Evolutionary conservation across 2,888 invertebrate genomes (phyloP).

Genomic region (Dichetophora obliterata): DNA sequence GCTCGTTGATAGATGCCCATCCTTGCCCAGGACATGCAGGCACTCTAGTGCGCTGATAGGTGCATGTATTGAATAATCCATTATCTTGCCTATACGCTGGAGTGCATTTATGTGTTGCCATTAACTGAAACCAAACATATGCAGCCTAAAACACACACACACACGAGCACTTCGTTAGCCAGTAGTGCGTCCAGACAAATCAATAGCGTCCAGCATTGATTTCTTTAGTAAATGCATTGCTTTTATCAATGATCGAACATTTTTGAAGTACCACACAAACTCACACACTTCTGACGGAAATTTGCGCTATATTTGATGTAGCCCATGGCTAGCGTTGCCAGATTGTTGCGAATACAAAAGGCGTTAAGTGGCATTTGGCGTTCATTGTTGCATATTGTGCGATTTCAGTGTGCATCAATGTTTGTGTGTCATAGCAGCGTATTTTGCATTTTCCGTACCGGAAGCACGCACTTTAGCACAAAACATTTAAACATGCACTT

Average conservation of each 20-base stretch:
- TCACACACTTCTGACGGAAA: neutral
- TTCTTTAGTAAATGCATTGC: neutral
- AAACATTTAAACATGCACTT: neutral
- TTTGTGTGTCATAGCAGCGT: neutral
- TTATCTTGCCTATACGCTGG: slow-evolving; percentile 7
- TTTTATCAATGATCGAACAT: neutral
- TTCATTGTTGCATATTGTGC: slow-evolving; percentile 8
- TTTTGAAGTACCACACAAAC: neutral
- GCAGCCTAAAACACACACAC: slow-evolving; percentile 4
- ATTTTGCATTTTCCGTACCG: slow-evolving; percentile 17
- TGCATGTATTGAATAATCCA: neutral
- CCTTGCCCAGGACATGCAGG: too few species aligned
- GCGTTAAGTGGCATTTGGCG: neutral
- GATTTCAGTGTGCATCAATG: neutral
- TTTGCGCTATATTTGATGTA: neutral
- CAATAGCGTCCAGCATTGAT: slow-evolving; percentile 3
- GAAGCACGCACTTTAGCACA: slow-evolving; percentile 7
- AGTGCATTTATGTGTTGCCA: slow-evolving; percentile 2
- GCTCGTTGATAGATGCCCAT: neutral
- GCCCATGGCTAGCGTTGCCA: neutral
- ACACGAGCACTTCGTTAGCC: neutral
- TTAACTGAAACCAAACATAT: neutral
- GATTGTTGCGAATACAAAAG: slow-evolving; percentile 4
- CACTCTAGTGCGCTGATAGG: too few species aligned
- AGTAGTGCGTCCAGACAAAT: neutral